Evolutionary conservation across 2,113 vertebrate species (phyloP).

Genomic region (Rhinogobius similis): DNA sequence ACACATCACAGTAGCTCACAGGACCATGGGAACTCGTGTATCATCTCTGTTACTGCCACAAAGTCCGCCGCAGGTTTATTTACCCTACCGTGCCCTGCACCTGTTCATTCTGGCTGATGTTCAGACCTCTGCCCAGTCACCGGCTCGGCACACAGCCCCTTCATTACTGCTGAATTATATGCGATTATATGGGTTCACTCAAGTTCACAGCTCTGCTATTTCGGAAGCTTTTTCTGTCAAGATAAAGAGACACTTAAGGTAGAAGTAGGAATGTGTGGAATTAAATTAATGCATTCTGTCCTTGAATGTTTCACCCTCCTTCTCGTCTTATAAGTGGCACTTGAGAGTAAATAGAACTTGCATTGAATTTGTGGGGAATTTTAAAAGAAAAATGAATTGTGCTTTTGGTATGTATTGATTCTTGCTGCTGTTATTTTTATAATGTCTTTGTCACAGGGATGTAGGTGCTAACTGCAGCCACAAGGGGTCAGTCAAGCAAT

Average conservation of each 20-base stretch:
- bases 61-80: conserved; percentile 24
- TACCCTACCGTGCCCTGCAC: conserved; percentile 21
- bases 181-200: conserved; percentile 13
- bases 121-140: conserved; percentile 31
- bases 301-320: not conserved
- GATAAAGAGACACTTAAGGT: conserved; percentile 1
- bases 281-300: not conserved
- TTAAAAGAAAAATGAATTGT: not conserved
- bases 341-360: not conserved
- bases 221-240: not conserved
- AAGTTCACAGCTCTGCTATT: conserved; percentile 16
- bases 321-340: not conserved
- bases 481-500: not conserved
- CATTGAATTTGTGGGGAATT: not conserved
- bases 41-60: conserved; percentile 13
- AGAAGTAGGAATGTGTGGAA: not conserved
- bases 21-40: conserved; percentile 12
- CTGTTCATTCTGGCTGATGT: conserved; percentile 18
- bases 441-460: not conserved
- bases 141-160: conserved; percentile 22
- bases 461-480: not conserved
- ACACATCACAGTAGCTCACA: conserved; percentile 31
- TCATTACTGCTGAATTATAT: conserved; percentile 31
- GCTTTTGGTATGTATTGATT: not conserved
- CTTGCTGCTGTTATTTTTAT: not conserved